These are phyloP conservation scores for Neomonachus schauinslandi DNA, from an alignment of 2,113 vertebrate genomes.

Conservation along the genomic window DNA sequence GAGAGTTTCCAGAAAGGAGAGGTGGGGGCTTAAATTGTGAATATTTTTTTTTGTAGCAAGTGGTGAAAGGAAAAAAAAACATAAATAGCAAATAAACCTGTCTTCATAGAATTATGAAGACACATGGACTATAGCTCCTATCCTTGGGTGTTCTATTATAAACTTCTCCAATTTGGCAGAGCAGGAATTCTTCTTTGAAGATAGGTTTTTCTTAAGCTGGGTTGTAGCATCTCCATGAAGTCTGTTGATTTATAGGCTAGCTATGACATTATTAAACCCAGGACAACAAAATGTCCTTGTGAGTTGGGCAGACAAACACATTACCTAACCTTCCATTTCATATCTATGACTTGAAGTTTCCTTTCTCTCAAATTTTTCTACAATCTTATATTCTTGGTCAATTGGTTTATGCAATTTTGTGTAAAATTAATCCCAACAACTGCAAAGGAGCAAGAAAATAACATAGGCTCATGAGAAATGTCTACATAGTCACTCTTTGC, in stretches of 20 bases:
- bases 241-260: background rate
- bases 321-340: background rate
- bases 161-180: background rate
- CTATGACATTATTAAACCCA: background rate
- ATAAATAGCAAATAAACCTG: background rate
- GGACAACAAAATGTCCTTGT: background rate
- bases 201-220: background rate
- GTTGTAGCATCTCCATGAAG: background rate
- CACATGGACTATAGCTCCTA: background rate
- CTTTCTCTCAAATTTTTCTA: background rate
- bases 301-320: background rate
- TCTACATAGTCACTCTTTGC: background rate
- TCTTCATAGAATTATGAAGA: background rate
- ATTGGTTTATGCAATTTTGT: background rate
- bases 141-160: background rate
- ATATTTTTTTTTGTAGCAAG: background rate
- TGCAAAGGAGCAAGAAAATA: background rate
- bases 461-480: background rate
- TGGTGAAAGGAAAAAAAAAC: background rate
- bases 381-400: background rate
- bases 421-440: background rate
- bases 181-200: background rate
- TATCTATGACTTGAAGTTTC: background rate
- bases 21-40: background rate
- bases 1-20: background rate